Conservation (phyloP, 2,888 invertebrate genomes). For the Carpatolechia fugitivella region DNA sequence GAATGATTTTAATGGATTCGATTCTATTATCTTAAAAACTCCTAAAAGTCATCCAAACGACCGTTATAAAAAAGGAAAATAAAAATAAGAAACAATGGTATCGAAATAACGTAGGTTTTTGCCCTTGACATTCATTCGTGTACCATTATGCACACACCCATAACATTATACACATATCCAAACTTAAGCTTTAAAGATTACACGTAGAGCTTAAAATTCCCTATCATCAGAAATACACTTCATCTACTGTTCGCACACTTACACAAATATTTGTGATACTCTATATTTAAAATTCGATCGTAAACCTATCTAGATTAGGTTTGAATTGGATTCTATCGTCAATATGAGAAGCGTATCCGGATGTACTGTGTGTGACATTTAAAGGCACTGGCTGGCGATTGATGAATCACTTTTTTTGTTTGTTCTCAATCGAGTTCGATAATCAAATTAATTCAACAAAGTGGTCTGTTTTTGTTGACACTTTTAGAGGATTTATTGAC, state of each 20-base stretch:
- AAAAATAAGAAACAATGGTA: background rate
- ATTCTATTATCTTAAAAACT: no score
- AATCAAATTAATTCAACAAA: background rate
- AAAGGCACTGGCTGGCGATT: slow-evolving; percentile 10
- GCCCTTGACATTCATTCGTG: slow-evolving; percentile 61
- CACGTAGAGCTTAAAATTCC: background rate
- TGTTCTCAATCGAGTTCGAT: slow-evolving; percentile 2
- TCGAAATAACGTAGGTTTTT: slow-evolving; percentile 17
- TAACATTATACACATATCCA: background rate
- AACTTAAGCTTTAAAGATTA: background rate
- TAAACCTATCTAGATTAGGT: background rate
- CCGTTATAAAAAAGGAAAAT: background rate
- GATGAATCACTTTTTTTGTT: slow-evolving; percentile 2
- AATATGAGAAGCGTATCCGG: background rate
- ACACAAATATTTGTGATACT: background rate
- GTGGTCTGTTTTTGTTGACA: background rate
- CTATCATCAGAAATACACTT: background rate
- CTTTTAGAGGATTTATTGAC: background rate
- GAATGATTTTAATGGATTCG: no score
- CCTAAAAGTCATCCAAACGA: no score
- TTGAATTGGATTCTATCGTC: background rate
- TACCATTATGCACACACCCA: background rate
- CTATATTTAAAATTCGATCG: background rate
- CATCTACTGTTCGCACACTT: background rate
- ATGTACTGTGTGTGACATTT: slow-evolving; percentile 21